Evolutionary conservation across 2,113 vertebrate genomes (phyloP).

Genomic region (Ptilorrhoa leucosticta): DNA sequence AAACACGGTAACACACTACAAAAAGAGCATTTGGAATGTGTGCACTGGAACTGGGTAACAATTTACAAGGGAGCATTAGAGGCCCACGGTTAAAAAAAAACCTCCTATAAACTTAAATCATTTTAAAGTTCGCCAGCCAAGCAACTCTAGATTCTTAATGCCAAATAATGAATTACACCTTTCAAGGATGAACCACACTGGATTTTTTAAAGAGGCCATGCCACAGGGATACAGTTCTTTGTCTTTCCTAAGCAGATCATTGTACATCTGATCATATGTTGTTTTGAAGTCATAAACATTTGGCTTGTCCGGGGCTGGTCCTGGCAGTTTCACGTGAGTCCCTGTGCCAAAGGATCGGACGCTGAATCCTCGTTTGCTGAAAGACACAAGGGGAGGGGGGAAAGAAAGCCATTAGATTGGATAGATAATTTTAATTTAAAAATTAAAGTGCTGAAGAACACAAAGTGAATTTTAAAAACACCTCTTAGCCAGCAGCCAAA

Average conservation of each 20-base stretch:
- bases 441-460: background rate
- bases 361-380: slow-evolving; percentile 95
- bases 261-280: slow-evolving; percentile 99
- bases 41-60: background rate
- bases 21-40: background rate
- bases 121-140: background rate
- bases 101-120: slow-evolving; percentile 6
- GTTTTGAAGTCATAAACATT: slow-evolving; percentile 99
- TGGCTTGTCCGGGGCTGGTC: slow-evolving; percentile 97
- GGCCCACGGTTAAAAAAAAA: background rate
- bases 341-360: slow-evolving; percentile 97
- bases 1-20: background rate
- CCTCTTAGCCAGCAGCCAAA: background rate
- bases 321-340: slow-evolving; percentile 94
- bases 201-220: slow-evolving; percentile 61
- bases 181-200: slow-evolving; percentile 42
- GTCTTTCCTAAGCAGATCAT: slow-evolving; percentile 99
- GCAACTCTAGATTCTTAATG: slow-evolving; percentile 10
- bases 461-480: background rate
- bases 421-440: background rate
- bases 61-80: background rate
- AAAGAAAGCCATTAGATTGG: background rate
- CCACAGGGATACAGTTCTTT: slow-evolving; percentile 98
- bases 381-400: slow-evolving; percentile 54
- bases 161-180: slow-evolving; percentile 62